Conservation (phyloP, 2,113 vertebrate genomes). For the Nesoenas mayeri region DNA sequence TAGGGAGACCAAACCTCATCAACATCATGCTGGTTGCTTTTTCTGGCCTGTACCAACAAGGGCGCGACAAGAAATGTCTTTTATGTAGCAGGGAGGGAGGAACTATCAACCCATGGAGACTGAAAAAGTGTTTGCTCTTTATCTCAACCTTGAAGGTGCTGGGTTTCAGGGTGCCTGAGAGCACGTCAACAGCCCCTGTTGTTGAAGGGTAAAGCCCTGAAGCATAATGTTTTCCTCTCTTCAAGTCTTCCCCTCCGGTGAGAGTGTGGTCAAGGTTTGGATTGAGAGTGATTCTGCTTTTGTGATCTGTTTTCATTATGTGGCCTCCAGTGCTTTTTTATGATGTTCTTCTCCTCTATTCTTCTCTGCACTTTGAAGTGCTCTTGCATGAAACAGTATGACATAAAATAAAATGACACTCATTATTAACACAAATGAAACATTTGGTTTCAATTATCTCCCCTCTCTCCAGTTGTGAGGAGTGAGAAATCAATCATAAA, state of each 20-base stretch:
- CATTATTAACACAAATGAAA: constrained; percentile 40
- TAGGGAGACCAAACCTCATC: neutral
- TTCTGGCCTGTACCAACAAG: neutral
- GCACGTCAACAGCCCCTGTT: neutral
- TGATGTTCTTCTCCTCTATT: constrained; percentile 40
- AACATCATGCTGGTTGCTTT: neutral
- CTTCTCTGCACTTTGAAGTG: constrained; percentile 58
- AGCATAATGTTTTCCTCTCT: neutral
- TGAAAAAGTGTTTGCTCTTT: neutral
- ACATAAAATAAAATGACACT: constrained; percentile 55
- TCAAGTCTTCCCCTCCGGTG: neutral
- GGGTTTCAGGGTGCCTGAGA: neutral
- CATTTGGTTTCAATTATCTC: constrained; percentile 52
- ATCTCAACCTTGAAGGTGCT: neutral
- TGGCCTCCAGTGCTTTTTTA: constrained; percentile 23
- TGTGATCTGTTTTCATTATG: neutral
- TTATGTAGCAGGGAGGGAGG: accelerated
- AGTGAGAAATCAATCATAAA: constrained; percentile 40
- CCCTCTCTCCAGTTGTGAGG: constrained; percentile 5
- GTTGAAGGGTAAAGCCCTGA: neutral
- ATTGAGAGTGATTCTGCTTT: neutral
- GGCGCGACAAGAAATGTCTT: neutral
- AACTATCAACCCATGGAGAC: neutral
- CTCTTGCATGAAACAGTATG: constrained; percentile 34
- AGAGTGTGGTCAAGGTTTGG: neutral